Conservation (phyloP, 1,140 invertebrate genomes). For the Drosophila tristis region DNA sequence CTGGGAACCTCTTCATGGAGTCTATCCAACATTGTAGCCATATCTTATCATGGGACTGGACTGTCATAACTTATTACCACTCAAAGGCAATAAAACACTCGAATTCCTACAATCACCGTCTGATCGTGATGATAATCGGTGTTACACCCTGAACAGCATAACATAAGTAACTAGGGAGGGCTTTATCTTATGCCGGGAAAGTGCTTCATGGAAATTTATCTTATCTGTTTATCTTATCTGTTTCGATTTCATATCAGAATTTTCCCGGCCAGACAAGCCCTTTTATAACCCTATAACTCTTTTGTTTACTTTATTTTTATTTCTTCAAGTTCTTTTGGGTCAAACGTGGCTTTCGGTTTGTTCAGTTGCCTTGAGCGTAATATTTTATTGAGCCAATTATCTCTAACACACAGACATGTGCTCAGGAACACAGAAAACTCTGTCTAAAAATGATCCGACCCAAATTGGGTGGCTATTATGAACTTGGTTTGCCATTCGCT, state of each 20-base stretch:
- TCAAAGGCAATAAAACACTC: slow-evolving; percentile 19
- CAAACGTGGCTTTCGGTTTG: slow-evolving; percentile 43
- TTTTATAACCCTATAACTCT: slow-evolving; percentile 23
- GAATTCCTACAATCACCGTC: slow-evolving; percentile 24
- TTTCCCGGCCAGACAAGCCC: slow-evolving; percentile 16
- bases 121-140: slow-evolving; percentile 23
- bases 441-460: slow-evolving; percentile 33
- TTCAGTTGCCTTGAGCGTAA: slow-evolving; percentile 49
- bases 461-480: slow-evolving; percentile 64
- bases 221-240: slow-evolving; percentile 7
- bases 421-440: slow-evolving; percentile 33
- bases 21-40: slow-evolving; percentile 11
- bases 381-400: slow-evolving; percentile 55
- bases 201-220: slow-evolving; percentile 21
- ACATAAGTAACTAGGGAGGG: not conserved
- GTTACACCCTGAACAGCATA: not conserved
- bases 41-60: slow-evolving; percentile 37
- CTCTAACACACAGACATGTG: slow-evolving; percentile 2
- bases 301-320: slow-evolving; percentile 32
- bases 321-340: slow-evolving; percentile 39
- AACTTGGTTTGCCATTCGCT: slow-evolving; percentile 52
- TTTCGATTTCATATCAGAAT: slow-evolving; percentile 26
- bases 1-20: slow-evolving; percentile 1
- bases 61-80: slow-evolving; percentile 41
- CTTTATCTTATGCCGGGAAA: slow-evolving; percentile 6